These are phyloP conservation scores for Metopia argyrocephala DNA, from an alignment of 2,888 invertebrate species.

Conservation along the genomic window DNA sequence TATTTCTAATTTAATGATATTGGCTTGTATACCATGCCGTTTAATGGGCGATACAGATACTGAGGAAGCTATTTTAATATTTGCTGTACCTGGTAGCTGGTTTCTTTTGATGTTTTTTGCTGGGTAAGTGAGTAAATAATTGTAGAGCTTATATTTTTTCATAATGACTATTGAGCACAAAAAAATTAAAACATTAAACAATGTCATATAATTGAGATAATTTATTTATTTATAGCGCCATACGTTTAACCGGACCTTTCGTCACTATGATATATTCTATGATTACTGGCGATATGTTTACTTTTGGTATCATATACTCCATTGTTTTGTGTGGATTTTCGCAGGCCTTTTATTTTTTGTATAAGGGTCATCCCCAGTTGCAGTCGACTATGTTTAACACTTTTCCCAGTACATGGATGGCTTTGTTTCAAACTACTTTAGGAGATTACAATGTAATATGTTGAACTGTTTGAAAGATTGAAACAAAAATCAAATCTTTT, in stretches of 20 bases:
- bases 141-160: no score
- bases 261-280: slow-evolving; percentile 99
- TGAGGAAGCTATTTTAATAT: slow-evolving; percentile 94
- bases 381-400: slow-evolving; percentile 89
- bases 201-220: no score
- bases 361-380: slow-evolving; percentile 92
- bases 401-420: slow-evolving; percentile 97
- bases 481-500: not conserved
- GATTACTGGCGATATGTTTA: slow-evolving; percentile 99
- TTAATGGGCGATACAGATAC: slow-evolving; percentile 85
- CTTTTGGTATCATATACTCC: slow-evolving; percentile 97
- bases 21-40: slow-evolving; percentile 93
- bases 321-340: slow-evolving; percentile 97
- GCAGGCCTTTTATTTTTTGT: slow-evolving; percentile 96
- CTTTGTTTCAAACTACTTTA: slow-evolving; percentile 96
- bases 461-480: not conserved
- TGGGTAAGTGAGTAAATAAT: slow-evolving; percentile 85
- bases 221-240: slow-evolving; percentile 86
- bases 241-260: slow-evolving; percentile 97
- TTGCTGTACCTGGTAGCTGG: slow-evolving; percentile 97
- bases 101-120: slow-evolving; percentile 99
- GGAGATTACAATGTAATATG: slow-evolving; percentile 97
- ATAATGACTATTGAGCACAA: no score
- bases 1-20: slow-evolving; percentile 91
- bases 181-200: no score